Base-by-base conservation (phyloP, 2,797 vertebrate species). In the Coreius guichenoti region DNA sequence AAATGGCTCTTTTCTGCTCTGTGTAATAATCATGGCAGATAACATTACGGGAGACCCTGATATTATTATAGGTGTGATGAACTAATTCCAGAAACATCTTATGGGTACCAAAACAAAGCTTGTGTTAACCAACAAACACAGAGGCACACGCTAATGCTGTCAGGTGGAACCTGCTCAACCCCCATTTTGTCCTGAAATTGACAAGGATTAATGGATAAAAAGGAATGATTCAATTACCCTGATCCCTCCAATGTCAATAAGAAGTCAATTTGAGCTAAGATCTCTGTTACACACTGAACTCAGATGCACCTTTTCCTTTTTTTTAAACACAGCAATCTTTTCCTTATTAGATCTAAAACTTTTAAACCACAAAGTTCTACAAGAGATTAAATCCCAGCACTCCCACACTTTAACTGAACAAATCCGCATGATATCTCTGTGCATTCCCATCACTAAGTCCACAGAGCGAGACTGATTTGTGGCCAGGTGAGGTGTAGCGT, bases 121-220 rank as follows among this genome's bases (percentile, higher is more conserved):
- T 58, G 65, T 58, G 29, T 58, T 68, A 56, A 77, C 36, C 39
- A 78, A 33, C 67, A 61, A 47, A 79, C 67, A 63, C 54, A 79
- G 9, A 31, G 19, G 67, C 63, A 83, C 69, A 56, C 6, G 63
- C 26, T 80, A 33, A 68, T 81, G 81, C 45, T 51, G 65, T 82
- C 84, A 80, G 61, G 80, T 70, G 29, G 74, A 86, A 51, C 58
- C 61, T 77, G 61, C 80, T 76, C 65, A 86, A 86, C 78, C 86
- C 75, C 67, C 26, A 82, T 80, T 89, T 87, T 76, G 51, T 39
- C 54, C 12, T 81, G 29, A 85, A 89, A 82, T 14, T 76, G 82
- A 89, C 82, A 80, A 87, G 83, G 73, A 84, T 84, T 72, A 87
- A 83, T 88, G 77, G 26, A 58, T 86, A 19, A 84, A 81, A 86